Evolutionary conservation across 2,113 vertebrate species (phyloP).

Genomic region (Phrynosoma platyrhinos): DNA sequence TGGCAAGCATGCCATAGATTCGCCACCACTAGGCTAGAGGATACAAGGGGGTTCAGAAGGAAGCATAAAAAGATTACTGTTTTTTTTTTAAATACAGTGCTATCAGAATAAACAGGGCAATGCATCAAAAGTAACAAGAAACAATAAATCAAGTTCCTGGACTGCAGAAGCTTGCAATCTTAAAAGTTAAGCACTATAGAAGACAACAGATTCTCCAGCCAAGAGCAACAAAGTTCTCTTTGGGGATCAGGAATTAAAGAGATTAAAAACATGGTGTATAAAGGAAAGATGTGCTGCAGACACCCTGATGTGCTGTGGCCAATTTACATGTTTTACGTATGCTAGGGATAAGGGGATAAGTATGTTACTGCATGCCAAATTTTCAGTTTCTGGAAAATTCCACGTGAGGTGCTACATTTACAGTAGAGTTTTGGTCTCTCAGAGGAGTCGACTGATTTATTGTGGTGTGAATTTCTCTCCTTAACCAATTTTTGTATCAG

Average conservation of each 20-base stretch:
- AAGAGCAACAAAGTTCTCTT: not conserved
- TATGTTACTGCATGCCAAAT: not conserved
- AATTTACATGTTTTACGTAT: not conserved
- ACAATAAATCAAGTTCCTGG: too few relatives aligned
- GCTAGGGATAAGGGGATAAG: not conserved
- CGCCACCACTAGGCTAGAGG: not conserved
- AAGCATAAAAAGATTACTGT: not conserved
- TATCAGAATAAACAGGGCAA: not conserved
- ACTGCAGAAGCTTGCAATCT: not conserved
- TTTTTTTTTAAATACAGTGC: not conserved
- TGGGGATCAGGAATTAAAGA: not conserved
- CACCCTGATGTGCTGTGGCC: not conserved
- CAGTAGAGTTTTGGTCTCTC: not conserved
- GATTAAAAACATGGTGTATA: not conserved
- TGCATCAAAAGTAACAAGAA: not conserved
- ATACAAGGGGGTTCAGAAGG: not conserved
- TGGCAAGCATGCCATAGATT: too few relatives aligned
- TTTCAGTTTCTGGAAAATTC: slow-evolving; percentile 1
- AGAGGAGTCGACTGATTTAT: not conserved
- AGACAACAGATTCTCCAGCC: not conserved
- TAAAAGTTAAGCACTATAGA: not conserved
- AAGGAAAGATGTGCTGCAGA: not conserved
- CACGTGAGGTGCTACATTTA: not conserved
- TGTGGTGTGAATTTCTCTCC: not conserved
- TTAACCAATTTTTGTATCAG: not conserved